Base-by-base conservation (phyloP, 2,113 vertebrate species). In the Rallus limicola region DNA sequence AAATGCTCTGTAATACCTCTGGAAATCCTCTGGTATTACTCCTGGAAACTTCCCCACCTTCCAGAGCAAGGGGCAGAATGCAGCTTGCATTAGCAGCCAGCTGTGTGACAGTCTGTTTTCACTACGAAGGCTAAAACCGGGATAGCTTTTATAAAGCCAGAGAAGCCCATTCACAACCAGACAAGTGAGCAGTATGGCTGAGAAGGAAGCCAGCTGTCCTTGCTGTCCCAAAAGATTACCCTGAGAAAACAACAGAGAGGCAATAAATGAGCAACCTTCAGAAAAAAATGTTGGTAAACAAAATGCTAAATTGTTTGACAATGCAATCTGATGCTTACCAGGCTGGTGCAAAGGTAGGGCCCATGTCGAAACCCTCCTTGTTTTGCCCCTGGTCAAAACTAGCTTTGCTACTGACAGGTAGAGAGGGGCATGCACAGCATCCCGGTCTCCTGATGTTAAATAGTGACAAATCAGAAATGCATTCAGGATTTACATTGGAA, bases 231-330 rank as follows among this genome's bases (percentile, higher is more conserved):
- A 68, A 88, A 79, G 36, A 88, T 55, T 44, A 81, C 50, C 38
- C 29, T 1, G 26, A 58, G 25, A 86, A 86, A 56, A 38, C 14
- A 68, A 65, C 8, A 67, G 25, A 56, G 29, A 50, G n/a, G n/a
- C 33, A 82, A 62, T 33, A 92, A 79, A 88, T 40, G n/a, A 88
- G 12, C n/a, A 86, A 76, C 25, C 16, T 80, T 65, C 40, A 82
- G 36, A 65, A 31, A 79, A 67, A 88, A 42, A 14, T 18, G 15
- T 48, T 29, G 16, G 14, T 26, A 67, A 95, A 53, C 25, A 78
- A 60, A 87, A 88, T 38, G 36, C 40, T 88, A n/a, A 56, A 64
- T 70, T 77, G 2, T 88, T 88, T 70, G 75, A 34, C 33, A 24
- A 10, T 53, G 46, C 44, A 76, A 59, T 75, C 13, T 58, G 33